Conservation (phyloP, 2,113 vertebrate species). For the Bubo bubo region DNA sequence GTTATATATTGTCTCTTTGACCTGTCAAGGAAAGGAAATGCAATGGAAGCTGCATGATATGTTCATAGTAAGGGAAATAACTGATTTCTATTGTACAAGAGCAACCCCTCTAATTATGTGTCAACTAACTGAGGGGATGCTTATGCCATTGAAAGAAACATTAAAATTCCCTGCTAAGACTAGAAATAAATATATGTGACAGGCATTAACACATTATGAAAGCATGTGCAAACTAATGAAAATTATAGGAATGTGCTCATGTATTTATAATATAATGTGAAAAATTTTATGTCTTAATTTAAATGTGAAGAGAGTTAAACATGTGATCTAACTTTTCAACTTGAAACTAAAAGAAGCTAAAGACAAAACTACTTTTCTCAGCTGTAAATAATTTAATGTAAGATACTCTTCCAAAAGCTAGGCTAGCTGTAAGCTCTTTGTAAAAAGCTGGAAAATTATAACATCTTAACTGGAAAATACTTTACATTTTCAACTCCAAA, state of each 20-base stretch:
- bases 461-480: not conserved
- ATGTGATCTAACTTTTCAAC: not conserved
- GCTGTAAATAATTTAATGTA: not conserved
- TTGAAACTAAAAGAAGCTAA: slow-evolving; percentile 6
- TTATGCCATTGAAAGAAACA: not conserved
- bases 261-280: not conserved
- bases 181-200: not conserved
- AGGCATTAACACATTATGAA: not conserved
- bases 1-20: not conserved
- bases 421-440: not conserved
- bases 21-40: not conserved
- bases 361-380: not conserved
- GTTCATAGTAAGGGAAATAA: not conserved
- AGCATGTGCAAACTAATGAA: not conserved
- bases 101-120: not conserved
- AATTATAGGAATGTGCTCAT: not conserved
- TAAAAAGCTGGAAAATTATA: not conserved
- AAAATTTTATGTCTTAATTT: not conserved
- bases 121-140: not conserved
- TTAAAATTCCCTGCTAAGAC: not conserved
- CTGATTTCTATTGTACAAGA: not conserved
- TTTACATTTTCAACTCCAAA: slow-evolving; percentile 12
- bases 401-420: not conserved
- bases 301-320: not conserved
- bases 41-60: not conserved